phyloP scores from a whole-genome alignment of 2,113 vertebrate genomes.

The Orycteropus afer region DNA sequence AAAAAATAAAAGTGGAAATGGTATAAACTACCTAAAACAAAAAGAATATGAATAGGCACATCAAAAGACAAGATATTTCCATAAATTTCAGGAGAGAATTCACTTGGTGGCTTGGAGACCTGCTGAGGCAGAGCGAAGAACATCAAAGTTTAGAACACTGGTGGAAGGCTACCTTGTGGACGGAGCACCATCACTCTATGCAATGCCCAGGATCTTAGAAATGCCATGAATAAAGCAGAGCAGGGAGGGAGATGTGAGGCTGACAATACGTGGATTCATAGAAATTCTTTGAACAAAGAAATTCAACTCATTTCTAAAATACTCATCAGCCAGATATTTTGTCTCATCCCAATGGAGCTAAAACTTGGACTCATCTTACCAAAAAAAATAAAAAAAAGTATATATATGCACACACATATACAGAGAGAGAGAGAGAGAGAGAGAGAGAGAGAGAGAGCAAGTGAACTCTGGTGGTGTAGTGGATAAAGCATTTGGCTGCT shows the following conservation, averaged over 20 bases:
- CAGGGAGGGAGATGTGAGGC: neutral
- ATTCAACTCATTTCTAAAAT: neutral
- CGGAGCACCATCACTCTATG: too few relatives aligned
- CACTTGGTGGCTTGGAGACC: neutral
- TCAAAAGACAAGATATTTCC: neutral
- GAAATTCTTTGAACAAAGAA: neutral
- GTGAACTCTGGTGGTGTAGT: too few relatives aligned
- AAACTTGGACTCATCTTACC: neutral
- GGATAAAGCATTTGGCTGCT: too few relatives aligned
- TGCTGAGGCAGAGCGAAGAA: neutral
- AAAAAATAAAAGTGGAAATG: too few relatives aligned
- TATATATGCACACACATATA: too few relatives aligned
- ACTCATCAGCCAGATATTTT: neutral
- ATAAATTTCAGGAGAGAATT: neutral
- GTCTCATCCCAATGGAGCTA: neutral
- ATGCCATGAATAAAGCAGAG: neutral
- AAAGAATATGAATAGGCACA: neutral
- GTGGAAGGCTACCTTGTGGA: neutral
- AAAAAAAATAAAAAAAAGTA: neutral
- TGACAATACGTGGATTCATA: neutral
- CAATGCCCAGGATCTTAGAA: neutral
- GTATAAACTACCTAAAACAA: neutral
- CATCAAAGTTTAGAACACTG: neutral
- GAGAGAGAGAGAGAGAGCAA: too few relatives aligned
- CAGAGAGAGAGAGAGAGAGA: too few relatives aligned